Conservation (phyloP, 2,113 vertebrate species). For the cattle (Bos taurus) region DNA sequence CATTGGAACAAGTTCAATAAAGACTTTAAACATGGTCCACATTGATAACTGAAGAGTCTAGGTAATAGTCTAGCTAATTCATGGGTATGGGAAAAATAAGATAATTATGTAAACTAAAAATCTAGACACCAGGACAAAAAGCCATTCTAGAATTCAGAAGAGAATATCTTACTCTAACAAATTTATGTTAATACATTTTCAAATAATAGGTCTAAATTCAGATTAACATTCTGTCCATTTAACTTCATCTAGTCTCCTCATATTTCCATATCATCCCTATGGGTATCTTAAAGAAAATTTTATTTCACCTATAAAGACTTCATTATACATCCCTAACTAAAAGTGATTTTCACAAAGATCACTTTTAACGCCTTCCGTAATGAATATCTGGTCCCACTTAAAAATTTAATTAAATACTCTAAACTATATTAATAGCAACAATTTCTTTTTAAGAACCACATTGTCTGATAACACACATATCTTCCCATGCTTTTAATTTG, state of each 20-base stretch:
- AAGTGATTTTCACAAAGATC: not conserved
- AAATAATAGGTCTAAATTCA: not conserved
- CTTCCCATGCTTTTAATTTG: not conserved
- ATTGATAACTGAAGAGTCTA: not conserved
- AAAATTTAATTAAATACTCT: not conserved
- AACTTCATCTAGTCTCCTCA: not conserved
- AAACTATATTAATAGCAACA: not conserved
- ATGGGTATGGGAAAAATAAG: not conserved
- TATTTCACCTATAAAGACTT: not conserved
- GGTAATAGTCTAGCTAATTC: not conserved
- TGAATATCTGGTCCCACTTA: not conserved
- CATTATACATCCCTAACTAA: not conserved
- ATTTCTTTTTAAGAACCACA: not conserved
- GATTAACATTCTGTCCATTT: not conserved
- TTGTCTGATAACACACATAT: not conserved
- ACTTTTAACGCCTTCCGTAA: not conserved
- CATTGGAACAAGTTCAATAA: not conserved
- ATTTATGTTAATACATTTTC: not conserved
- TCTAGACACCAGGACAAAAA: not conserved
- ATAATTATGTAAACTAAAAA: not conserved
- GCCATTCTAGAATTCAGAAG: not conserved
- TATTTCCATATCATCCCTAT: not conserved
- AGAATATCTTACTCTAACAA: not conserved
- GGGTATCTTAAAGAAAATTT: not conserved
- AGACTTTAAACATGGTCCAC: not conserved